Conservation (phyloP, 2,113 vertebrate genomes). For the Raja brachyura region DNA sequence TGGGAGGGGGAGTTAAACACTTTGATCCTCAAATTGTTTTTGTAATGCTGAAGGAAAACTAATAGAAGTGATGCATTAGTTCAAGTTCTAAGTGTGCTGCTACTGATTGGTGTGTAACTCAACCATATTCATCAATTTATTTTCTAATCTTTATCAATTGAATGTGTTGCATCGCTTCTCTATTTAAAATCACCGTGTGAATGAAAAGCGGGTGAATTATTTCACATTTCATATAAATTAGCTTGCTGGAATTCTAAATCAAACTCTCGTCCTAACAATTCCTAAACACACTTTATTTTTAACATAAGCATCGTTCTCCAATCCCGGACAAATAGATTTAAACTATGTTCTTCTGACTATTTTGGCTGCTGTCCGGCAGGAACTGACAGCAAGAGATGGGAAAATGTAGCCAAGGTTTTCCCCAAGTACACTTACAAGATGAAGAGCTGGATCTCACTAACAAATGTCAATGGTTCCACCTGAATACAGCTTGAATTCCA, state of each 20-base stretch:
- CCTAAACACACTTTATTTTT: not conserved
- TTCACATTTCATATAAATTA: not conserved
- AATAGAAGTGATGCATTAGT: not conserved
- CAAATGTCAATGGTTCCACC: too few species aligned
- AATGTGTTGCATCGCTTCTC: not conserved
- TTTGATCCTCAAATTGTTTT: too few species aligned
- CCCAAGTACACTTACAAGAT: too few species aligned
- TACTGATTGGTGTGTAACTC: not conserved
- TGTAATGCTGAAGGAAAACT: not conserved
- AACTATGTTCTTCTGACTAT: too few species aligned
- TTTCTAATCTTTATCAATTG: not conserved
- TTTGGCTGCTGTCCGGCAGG: too few species aligned
- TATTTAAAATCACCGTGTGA: not conserved
- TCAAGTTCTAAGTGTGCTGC: not conserved
- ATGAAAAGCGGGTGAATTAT: not conserved
- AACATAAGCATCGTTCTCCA: not conserved
- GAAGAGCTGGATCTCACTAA: too few species aligned
- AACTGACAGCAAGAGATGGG: too few species aligned
- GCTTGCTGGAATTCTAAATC: not conserved
- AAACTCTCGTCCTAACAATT: not conserved
- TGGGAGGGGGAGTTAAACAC: too few species aligned
- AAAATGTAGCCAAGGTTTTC: too few species aligned
- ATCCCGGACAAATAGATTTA: not conserved
- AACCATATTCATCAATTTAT: not conserved
- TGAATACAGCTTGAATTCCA: too few species aligned